phyloP scores from a whole-genome alignment of 2,113 vertebrate genomes.

The Neopipo cinnamomea region DNA sequence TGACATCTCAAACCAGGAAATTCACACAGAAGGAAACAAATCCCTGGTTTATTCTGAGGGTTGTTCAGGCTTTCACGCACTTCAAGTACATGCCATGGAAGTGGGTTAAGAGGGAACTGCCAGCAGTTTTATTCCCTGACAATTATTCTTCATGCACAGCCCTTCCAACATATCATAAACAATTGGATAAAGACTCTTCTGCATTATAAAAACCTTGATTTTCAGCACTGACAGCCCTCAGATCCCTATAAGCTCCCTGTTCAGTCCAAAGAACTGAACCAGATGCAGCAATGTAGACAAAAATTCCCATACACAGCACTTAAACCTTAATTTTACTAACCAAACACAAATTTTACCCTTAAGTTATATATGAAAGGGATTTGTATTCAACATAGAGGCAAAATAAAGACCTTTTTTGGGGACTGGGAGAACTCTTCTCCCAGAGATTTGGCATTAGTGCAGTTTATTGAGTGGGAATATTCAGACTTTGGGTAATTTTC shows the following conservation, averaged over 20 bases:
- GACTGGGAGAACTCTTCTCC: background rate
- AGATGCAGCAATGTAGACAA: background rate
- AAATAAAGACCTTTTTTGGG: background rate
- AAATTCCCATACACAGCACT: background rate
- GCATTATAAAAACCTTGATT: background rate
- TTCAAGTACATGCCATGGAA: background rate
- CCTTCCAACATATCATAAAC: background rate
- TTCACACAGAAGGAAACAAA: background rate
- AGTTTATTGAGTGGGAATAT: background rate
- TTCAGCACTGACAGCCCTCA: background rate
- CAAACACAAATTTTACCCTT: fast-evolving
- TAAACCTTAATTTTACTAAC: background rate
- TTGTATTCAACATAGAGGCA: background rate
- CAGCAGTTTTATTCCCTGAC: slow-evolving; percentile 15
- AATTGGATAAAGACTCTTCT: background rate
- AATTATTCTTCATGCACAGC: background rate
- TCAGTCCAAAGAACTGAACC: background rate
- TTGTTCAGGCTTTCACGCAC: background rate
- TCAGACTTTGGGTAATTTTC: background rate
- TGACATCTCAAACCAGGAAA: background rate
- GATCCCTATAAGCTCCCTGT: background rate
- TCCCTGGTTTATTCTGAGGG: slow-evolving; percentile 17
- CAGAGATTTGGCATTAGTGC: background rate
- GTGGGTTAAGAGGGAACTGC: slow-evolving; percentile 18
- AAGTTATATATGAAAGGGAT: background rate